These are phyloP conservation scores for Rhea pennata DNA, from an alignment of 2,113 vertebrate species.

Conservation along the genomic window DNA sequence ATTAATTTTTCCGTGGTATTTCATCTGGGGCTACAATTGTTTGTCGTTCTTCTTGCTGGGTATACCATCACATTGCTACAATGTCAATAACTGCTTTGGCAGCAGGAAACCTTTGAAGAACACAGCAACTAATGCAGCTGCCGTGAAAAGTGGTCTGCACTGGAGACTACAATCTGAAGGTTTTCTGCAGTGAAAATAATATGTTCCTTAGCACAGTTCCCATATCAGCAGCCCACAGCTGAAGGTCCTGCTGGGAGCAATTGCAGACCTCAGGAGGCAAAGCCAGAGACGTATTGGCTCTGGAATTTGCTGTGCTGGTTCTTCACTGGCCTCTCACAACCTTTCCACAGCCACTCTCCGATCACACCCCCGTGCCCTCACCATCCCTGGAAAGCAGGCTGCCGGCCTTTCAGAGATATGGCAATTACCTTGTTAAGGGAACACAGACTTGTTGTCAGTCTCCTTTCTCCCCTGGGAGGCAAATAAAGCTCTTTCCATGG, in stretches of 20 bases:
- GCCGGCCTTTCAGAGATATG: neutral
- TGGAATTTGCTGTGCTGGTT: neutral
- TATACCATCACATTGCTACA: accelerated
- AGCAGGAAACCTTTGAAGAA: neutral
- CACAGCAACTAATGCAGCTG: accelerated
- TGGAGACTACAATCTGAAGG: neutral
- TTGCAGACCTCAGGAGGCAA: neutral
- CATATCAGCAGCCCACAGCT: neutral
- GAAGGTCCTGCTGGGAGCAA: neutral
- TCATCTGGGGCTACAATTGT: neutral
- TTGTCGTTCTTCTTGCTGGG: neutral
- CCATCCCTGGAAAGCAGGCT: neutral
- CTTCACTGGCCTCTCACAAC: neutral
- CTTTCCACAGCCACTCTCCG: neutral
- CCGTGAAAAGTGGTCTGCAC: neutral
- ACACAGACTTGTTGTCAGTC: neutral
- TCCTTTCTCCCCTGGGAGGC: neutral
- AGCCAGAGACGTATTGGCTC: neutral
- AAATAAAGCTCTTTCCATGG: neutral
- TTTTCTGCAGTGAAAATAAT: neutral
- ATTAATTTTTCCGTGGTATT: constrained; percentile 28
- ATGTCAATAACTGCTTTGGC: neutral
- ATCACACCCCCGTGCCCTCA: neutral
- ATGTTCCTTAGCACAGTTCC: accelerated
- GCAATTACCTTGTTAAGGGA: neutral